A percentile compares a stretch with the other conserved stretches of the same genome.
Conservation (phyloP, 2,797 vertebrate species). For the Pachyuromys duprasi region DNA sequence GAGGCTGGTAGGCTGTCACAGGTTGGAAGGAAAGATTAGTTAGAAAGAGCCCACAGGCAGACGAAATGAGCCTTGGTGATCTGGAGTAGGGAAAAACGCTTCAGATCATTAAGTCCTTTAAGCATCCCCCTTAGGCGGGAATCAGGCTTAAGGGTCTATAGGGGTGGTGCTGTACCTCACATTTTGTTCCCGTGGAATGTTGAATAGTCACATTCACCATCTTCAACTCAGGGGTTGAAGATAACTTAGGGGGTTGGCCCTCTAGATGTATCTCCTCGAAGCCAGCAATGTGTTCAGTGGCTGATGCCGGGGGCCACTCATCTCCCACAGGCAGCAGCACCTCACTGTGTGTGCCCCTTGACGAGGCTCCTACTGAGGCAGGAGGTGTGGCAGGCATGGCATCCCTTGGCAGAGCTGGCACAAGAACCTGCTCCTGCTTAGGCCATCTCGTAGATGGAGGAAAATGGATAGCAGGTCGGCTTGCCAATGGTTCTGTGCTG, state of each 20-base stretch:
- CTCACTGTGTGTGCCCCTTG: neutral
- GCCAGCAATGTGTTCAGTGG: too few species aligned
- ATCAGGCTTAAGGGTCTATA: neutral
- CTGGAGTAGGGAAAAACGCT: neutral
- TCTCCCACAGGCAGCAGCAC: neutral
- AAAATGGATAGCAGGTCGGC: neutral
- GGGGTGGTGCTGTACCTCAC: neutral
- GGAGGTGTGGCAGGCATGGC: neutral
- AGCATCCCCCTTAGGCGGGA: neutral
- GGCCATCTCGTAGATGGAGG: neutral
- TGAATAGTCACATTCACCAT: neutral
- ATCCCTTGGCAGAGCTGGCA: neutral
- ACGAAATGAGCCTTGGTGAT: neutral
- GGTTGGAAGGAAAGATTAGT: neutral
- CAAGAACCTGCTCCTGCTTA: neutral
- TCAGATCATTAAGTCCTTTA: neutral
- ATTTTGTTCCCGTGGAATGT: neutral
- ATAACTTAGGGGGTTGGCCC: neutral
- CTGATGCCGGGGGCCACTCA: neutral
- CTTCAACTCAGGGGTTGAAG: too few species aligned
- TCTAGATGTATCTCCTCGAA: constrained; percentile 5
- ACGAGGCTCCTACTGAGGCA: neutral
- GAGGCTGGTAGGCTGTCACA: neutral
- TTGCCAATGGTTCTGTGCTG: neutral
- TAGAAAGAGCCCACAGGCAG: neutral